Evolutionary conservation across 2,113 vertebrate genomes (phyloP), one percentile per base, ranked within the genome.

Genomic region (Hemiscyllium ocellatum): DNA sequence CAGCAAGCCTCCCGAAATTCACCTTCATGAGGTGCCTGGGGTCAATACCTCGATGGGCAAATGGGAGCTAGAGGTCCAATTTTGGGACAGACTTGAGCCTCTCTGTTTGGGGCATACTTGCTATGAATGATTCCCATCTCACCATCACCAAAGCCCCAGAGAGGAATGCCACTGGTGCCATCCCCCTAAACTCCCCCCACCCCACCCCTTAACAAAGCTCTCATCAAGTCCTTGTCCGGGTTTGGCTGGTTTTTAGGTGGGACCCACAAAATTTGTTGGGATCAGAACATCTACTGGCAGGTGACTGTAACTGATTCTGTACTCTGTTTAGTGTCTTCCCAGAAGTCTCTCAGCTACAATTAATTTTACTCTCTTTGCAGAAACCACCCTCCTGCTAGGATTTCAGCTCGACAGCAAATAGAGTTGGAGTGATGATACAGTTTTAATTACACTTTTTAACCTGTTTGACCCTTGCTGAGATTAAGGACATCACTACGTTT

Each of bases 391-490:
- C 17, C 29, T 91, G 89, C n/a, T 65, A 8, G 52, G 13, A 65
- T 66, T 91, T n/a, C 89, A 61, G 87, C 87, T 90, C 13, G 24
- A 90, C 26, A 90, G 56, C 52, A 29, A 61, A 7, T 61, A 61
- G 56, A 91, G 61, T 66, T 65, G 61, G 61, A 66, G 29, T 20
- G 89, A 91, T 91, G 56, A 91, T n/a, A 91, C n/a, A n/a, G 37
- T 91, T 91, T 91, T 91, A 66, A 91, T 66, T 91, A 91, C 65
- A 37, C 19, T n/a, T 66, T 37, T 65, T 33, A 66, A 91, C 61
- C 61, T 66, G 29, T 22, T 65, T 15, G 61, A 91, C 89, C 89
- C 56, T 66, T 33, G 8, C 19, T 61, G 89, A n/a, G 61, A 66
- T 65, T 76, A 91, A 91, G 29, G 37, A 50, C 42, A 90, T 56